phyloP scores from a whole-genome alignment of 2,113 vertebrate species.

The Sialia sialis region DNA sequence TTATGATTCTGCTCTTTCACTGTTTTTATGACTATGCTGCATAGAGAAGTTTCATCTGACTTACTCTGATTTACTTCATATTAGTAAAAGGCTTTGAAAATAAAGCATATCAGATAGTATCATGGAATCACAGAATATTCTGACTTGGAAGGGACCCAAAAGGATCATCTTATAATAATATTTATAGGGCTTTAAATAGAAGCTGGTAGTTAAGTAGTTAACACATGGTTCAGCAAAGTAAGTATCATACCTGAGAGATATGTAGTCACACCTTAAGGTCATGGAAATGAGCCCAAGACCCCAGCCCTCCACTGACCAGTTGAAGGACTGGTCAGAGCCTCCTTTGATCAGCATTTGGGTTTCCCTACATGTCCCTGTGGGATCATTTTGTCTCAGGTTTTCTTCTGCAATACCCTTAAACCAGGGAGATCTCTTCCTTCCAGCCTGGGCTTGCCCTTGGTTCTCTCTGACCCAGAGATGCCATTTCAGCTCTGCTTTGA shows the following conservation, averaged over 20 bases:
- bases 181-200: neutral
- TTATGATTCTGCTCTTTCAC: neutral
- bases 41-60: neutral
- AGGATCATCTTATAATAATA: neutral
- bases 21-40: neutral
- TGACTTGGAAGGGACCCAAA: neutral
- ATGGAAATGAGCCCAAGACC: neutral
- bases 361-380: neutral
- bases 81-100: neutral
- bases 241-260: neutral
- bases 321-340: neutral
- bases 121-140: neutral
- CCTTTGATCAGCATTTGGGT: neutral
- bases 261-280: neutral
- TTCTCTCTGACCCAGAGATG: neutral
- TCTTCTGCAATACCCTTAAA: neutral
- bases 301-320: neutral
- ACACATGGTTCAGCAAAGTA: neutral
- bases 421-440: neutral
- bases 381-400: neutral
- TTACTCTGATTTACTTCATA: neutral
- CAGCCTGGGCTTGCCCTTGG: neutral
- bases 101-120: neutral
- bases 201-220: neutral
- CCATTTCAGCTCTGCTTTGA: neutral